Base-by-base conservation (phyloP, 2,888 invertebrate species). In the Melanotus villosus region DNA sequence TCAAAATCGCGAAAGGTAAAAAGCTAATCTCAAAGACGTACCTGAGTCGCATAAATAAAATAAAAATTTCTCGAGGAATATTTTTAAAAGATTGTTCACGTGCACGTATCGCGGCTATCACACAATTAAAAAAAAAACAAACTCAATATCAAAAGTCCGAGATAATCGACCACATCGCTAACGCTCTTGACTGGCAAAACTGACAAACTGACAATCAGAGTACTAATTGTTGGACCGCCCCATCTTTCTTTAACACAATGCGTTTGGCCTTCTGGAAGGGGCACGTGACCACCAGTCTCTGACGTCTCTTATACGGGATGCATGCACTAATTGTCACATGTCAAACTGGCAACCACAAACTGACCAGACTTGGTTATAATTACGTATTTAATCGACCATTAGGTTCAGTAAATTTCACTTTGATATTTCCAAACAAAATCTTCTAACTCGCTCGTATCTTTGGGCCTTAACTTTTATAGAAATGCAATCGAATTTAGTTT, bases 181-280 rank as follows among this genome's bases (percentile, higher is more conserved):
- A 36, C 52, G 34, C 47, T 41, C 57, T 36, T 18, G 60, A 63
- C 70, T 58, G 36, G 50, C 47, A 66, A 63, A 70, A 66, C 62
- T 62, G 57, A 63, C 65, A 68, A 56, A 64, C 64, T 62, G 18
- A 64, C 63, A 70, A 70, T 66, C 60, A 54, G 47, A 26, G 50
- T 32, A 34, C 34, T 66, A 71, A 74, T 74, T 72, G 72, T 70
- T 68, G 67, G 65, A 64, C 68, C 67, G 70, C 68, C 72, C 72
- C 72, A 72, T 74, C 74, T 69, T 66, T 66, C 70, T 71, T 69
- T 69, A 71, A 65, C 72, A 65, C 64, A 58, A 67, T 10, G 52
- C 58, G 65, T 56, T 43, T 62, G 67, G 72, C 70, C 68, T 71
- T 70, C 74, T 69, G 69, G 68, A 64, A 68, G 57, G 66, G 62